Evolutionary conservation across 2,888 invertebrate genomes (phyloP).

Genomic region (Cosmorhoe ocellata): DNA sequence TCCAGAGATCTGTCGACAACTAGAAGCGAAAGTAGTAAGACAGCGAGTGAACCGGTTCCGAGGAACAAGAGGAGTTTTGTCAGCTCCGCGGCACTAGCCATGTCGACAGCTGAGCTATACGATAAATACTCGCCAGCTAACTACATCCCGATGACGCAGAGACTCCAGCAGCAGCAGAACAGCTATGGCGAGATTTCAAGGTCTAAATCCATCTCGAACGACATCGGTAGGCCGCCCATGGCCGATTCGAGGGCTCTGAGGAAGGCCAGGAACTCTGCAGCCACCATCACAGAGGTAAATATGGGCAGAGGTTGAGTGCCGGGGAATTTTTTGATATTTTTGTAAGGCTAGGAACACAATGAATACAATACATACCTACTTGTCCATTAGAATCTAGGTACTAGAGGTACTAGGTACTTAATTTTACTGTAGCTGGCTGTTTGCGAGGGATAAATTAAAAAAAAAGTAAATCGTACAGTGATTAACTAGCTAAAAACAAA

Average conservation of each 20-base stretch:
- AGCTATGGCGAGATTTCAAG: constrained; percentile 68
- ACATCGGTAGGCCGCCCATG: constrained; percentile 78
- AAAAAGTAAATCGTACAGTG: too few relatives aligned
- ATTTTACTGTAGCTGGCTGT: too few relatives aligned
- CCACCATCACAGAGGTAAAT: constrained; percentile 69
- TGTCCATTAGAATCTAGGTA: too few relatives aligned
- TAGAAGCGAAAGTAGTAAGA: constrained; percentile 79
- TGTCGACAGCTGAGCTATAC: constrained; percentile 86
- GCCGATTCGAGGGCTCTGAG: constrained; percentile 58
- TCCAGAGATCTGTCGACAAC: constrained; percentile 79
- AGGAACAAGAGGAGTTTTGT: constrained; percentile 67
- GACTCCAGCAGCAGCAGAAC: constrained; percentile 59
- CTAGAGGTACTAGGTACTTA: too few relatives aligned
- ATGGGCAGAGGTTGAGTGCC: constrained; percentile 39
- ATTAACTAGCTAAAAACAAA: too few relatives aligned
- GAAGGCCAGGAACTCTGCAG: constrained; percentile 64
- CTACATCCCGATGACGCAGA: constrained; percentile 84
- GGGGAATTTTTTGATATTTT: constrained; percentile 50
- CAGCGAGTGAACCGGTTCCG: constrained; percentile 62
- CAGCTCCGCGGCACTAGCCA: constrained; percentile 77
- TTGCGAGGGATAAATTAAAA: too few relatives aligned
- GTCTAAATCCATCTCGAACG: constrained; percentile 83
- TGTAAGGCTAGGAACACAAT: constrained; percentile 3
- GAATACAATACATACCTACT: too few relatives aligned
- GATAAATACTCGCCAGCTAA: constrained; percentile 89